Base-by-base conservation (phyloP, 2,113 vertebrate species). In the Andinoacara biseriatus region DNA sequence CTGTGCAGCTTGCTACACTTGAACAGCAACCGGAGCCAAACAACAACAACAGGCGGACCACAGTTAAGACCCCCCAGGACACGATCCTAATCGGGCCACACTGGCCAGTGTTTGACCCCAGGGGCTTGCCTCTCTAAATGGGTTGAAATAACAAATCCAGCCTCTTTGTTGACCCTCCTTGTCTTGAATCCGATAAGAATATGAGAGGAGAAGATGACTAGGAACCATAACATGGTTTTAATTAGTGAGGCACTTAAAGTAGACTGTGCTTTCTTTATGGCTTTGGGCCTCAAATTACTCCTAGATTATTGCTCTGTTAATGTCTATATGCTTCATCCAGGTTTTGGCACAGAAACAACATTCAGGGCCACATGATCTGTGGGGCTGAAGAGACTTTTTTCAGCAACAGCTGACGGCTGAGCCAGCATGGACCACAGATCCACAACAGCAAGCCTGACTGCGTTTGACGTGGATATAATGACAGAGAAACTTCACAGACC, bases 91-190 rank as follows among this genome's bases (percentile, higher is more conserved):
- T 87, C 87, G 86, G 86, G 78, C 76, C 87, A 58, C 74, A 31
- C 83, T 88, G 89, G 81, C 91, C 91, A 93, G 82, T 4, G 56
- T 83, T 85, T 90, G 88, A 93, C 91, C 91, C 86, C 83, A 14
- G 49, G 17, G 89, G 74, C 75, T 86, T 65, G 86, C 62, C 82
- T 88, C 84, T 85, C 77, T 60, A 88, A 92, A 78, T 89, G 86
- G 90, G 88, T 78, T 90, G 83, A 87, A 93, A 94, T 62, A 94
- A 94, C 88, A 94, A 92, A 92, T 83, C 82, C 65, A 62, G 72
- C 56, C 83, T 82, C 75, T 78, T 22, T 26, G 43, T 88, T 86
- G 88, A 89, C 86, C 92, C 85, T 69, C 78, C 81, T 69, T 74
- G 78, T 82, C 87, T 82, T 81, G 65, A 67, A 78, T 88, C 52